Conservation (phyloP, 2,113 vertebrate genomes). For the Typhlomys cinereus region DNA sequence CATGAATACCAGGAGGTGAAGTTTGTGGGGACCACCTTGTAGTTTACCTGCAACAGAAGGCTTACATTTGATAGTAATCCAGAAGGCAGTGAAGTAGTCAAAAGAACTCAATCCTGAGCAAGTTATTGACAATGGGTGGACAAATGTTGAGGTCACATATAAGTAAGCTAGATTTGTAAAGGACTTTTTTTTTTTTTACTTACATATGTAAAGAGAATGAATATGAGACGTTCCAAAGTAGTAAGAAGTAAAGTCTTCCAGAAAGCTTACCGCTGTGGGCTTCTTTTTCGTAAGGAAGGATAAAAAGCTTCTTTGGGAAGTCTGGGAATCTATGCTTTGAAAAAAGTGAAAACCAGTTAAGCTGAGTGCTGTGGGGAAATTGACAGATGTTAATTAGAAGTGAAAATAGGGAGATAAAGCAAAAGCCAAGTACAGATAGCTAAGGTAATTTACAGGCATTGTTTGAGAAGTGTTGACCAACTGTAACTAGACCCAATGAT, state of each 20-base stretch:
- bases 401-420: neutral
- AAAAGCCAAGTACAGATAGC: neutral
- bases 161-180: constrained; percentile 1
- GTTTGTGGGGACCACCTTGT: neutral
- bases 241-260: neutral
- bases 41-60: neutral
- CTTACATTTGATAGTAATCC: neutral
- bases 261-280: neutral
- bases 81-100: neutral
- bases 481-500: too few relatives aligned
- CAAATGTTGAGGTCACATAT: neutral
- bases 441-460: neutral
- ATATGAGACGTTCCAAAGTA: neutral
- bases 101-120: neutral
- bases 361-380: neutral
- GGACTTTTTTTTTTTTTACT: neutral
- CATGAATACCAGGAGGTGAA: neutral
- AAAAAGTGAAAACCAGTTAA: constrained; percentile 9
- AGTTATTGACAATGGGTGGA: neutral
- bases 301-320: neutral
- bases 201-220: neutral
- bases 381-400: neutral
- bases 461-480: neutral
- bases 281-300: neutral
- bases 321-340: neutral